phyloP scores from a whole-genome alignment of 2,888 invertebrate genomes.

The Nymphalis urticae region DNA sequence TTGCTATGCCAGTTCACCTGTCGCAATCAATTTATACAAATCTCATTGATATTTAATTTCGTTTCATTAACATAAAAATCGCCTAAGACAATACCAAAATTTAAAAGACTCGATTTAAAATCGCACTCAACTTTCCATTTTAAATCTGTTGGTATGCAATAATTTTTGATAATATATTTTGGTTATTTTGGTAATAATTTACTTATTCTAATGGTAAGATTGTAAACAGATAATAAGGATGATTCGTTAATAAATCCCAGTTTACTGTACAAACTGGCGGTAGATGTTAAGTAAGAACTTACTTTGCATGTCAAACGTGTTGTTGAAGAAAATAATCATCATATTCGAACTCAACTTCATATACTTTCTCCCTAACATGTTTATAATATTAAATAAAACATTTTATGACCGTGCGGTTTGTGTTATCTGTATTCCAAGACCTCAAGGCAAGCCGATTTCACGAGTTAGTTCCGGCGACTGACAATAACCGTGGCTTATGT shows the following conservation, averaged over 20 bases:
- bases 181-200: too few relatives aligned
- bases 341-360: not conserved
- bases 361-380: not conserved
- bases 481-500: conserved; percentile 72
- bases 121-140: too few relatives aligned
- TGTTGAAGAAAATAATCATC: not conserved
- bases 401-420: conserved; percentile 6
- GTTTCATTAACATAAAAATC: not conserved
- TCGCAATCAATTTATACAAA: conserved; percentile 40
- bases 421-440: conserved; percentile 50
- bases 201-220: too few relatives aligned
- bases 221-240: too few relatives aligned
- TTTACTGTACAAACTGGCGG: too few relatives aligned
- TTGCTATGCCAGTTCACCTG: conserved; percentile 71
- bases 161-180: too few relatives aligned
- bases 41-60: conserved; percentile 21
- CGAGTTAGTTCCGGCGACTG: conserved; percentile 77
- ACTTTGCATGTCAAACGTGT: too few relatives aligned
- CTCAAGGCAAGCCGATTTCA: conserved; percentile 74
- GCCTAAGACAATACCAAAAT: not conserved
- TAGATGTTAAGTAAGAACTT: too few relatives aligned
- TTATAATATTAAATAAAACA: not conserved
- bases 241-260: too few relatives aligned
- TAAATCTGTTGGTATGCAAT: too few relatives aligned
- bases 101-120: too few relatives aligned